These are phyloP conservation scores for Rotaria macrura DNA, from an alignment of 2,888 invertebrate genomes.

Conservation along the genomic window DNA sequence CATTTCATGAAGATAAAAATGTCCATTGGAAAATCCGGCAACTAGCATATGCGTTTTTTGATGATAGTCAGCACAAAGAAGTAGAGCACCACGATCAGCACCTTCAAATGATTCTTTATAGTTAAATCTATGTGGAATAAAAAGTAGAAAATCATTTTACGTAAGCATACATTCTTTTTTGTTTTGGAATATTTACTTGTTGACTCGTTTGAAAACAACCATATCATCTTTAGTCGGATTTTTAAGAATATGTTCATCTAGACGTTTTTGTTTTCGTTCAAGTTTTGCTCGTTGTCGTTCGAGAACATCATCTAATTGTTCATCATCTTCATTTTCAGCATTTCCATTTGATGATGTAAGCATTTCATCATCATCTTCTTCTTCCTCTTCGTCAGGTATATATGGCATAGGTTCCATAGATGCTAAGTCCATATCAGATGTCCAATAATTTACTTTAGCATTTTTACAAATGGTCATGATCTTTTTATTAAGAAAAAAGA, in stretches of 20 bases:
- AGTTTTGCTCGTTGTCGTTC: not conserved
- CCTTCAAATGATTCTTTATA: constrained; percentile 48
- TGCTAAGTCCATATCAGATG: not conserved
- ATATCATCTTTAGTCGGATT: constrained; percentile 35
- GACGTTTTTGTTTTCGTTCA: constrained; percentile 18
- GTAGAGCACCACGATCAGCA: constrained; percentile 49
- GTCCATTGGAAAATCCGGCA: constrained; percentile 77
- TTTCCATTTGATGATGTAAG: constrained; percentile 35
- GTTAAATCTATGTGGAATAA: constrained; percentile 55
- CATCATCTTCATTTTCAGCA: constrained; percentile 38
- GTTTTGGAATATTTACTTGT: constrained; percentile 36
- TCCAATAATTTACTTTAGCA: constrained; percentile 39
- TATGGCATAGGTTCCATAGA: constrained; percentile 40
- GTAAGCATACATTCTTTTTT: not conserved
- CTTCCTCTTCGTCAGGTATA: constrained; percentile 34
- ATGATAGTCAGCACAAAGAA: constrained; percentile 76
- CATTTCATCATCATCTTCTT: constrained; percentile 41
- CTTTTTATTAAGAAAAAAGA: not conserved
- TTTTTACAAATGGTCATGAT: constrained; percentile 2
- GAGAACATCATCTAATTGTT: constrained; percentile 36
- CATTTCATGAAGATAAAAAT: constrained; percentile 83
- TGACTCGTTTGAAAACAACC: constrained; percentile 38
- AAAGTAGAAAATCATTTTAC: constrained; percentile 48
- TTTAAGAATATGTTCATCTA: constrained; percentile 26
- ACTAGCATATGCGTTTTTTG: constrained; percentile 68